phyloP scores from a whole-genome alignment of 2,113 vertebrate species.

The Poecilia latipinna region DNA sequence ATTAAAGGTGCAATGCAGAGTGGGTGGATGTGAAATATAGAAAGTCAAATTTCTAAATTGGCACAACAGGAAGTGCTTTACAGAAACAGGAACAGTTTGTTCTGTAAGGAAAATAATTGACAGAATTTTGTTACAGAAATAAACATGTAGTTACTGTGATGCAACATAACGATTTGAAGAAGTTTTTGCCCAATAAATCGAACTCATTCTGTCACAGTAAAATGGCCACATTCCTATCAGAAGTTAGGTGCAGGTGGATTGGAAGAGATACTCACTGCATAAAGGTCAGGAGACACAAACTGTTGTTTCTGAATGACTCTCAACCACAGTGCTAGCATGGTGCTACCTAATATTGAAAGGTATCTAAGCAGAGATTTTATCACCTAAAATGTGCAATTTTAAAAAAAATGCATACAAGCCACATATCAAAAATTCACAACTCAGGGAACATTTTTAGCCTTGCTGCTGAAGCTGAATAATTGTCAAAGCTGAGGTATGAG shows the following conservation, averaged over 20 bases:
- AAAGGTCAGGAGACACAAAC: neutral
- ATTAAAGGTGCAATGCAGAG: neutral
- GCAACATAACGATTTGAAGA: neutral
- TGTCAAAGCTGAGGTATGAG: slow-evolving; percentile 30
- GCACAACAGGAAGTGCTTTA: too few species aligned
- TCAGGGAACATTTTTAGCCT: slow-evolving; percentile 11
- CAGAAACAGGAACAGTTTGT: neutral
- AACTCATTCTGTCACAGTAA: too few species aligned
- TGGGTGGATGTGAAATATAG: too few species aligned
- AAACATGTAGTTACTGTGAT: neutral
- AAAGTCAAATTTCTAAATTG: too few species aligned
- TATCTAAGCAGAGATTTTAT: neutral
- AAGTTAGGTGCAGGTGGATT: neutral
- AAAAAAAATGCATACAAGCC: slow-evolving; percentile 7
- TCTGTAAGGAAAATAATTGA: neutral
- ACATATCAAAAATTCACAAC: slow-evolving; percentile 1
- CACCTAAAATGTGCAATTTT: neutral
- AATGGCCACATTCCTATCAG: too few species aligned
- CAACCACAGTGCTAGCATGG: neutral
- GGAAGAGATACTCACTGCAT: neutral
- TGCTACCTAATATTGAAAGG: neutral
- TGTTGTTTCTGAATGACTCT: neutral
- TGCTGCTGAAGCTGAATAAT: slow-evolving; percentile 36
- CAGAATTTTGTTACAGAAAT: neutral
- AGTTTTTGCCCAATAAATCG: neutral